These are phyloP conservation scores for Chlorops oryzae DNA, from an alignment of 1,140 invertebrate species.

Conservation along the genomic window DNA sequence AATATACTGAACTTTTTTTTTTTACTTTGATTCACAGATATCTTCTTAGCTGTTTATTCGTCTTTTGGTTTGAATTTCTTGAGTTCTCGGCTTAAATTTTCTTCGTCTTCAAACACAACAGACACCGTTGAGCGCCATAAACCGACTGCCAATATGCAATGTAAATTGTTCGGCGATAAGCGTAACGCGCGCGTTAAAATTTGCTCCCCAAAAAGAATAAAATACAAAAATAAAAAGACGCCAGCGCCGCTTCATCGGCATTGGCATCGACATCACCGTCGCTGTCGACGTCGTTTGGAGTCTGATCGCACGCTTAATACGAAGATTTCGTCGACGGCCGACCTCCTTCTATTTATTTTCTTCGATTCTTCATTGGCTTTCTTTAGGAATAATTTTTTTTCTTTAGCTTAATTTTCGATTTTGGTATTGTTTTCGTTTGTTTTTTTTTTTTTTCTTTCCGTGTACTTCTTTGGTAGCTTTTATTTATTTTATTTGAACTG, in stretches of 20 bases:
- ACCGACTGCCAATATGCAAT: conserved; percentile 10
- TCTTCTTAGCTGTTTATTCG: neutral
- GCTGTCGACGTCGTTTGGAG: neutral
- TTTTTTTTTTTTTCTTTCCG: neutral
- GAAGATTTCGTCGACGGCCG: neutral
- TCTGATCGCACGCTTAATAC: neutral
- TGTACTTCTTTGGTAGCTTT: neutral
- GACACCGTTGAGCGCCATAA: conserved; percentile 5
- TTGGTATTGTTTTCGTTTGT: neutral
- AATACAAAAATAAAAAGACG: neutral
- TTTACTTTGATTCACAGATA: neutral
- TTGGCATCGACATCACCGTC: neutral
- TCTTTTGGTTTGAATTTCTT: neutral
- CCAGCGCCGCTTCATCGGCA: neutral
- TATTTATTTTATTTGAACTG: conserved; percentile 2
- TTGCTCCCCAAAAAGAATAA: neutral
- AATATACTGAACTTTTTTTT: neutral
- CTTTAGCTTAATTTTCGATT: neutral
- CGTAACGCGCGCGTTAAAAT: conserved; percentile 1
- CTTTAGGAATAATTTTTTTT: neutral
- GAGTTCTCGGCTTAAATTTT: neutral
- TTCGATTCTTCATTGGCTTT: neutral
- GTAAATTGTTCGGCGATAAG: no score
- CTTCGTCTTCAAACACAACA: neutral
- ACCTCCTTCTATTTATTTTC: neutral